phyloP scores from a whole-genome alignment of 2,113 vertebrate genomes.

The Tichodroma muraria region DNA sequence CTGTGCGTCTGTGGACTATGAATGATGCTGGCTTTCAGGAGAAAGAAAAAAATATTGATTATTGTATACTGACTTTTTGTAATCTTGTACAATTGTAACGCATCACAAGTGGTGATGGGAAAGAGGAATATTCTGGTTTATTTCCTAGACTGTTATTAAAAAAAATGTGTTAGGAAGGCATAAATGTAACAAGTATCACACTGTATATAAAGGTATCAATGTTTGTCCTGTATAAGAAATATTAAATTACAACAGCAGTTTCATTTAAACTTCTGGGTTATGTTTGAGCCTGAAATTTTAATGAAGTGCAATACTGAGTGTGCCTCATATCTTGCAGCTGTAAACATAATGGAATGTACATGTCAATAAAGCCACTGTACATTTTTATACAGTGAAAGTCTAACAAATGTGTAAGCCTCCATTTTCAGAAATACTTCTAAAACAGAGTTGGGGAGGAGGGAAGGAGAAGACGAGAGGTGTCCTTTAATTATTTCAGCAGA shows the following conservation, averaged over 20 bases:
- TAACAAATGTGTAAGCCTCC: slow-evolving; percentile 50
- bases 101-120: slow-evolving; percentile 83
- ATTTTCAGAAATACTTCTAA: background rate
- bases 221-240: slow-evolving; percentile 98
- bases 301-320: slow-evolving; percentile 99
- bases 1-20: slow-evolving; percentile 76
- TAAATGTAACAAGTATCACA: slow-evolving; percentile 94
- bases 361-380: slow-evolving; percentile 99
- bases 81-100: slow-evolving; percentile 95
- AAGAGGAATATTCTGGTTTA: slow-evolving; percentile 80
- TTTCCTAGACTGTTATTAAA: slow-evolving; percentile 90
- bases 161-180: slow-evolving; percentile 85
- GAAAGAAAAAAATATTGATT: slow-evolving; percentile 70
- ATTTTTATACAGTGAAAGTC: slow-evolving; percentile 98
- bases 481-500: background rate
- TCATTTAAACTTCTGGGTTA: slow-evolving; percentile 98
- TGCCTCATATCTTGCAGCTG: slow-evolving; percentile 99
- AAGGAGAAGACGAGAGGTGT: background rate
- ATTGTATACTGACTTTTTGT: slow-evolving; percentile 95
- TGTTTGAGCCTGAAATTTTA: slow-evolving; percentile 99
- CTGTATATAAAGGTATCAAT: slow-evolving; percentile 98
- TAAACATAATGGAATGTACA: slow-evolving; percentile 99
- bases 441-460: background rate
- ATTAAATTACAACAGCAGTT: slow-evolving; percentile 97
- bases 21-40: slow-evolving; percentile 73